Percentiles rank a stretch among this genome's conserved stretches.
phyloP scores from a whole-genome alignment of 1,140 invertebrate genomes.

The Dreissena rostriformis region DNA sequence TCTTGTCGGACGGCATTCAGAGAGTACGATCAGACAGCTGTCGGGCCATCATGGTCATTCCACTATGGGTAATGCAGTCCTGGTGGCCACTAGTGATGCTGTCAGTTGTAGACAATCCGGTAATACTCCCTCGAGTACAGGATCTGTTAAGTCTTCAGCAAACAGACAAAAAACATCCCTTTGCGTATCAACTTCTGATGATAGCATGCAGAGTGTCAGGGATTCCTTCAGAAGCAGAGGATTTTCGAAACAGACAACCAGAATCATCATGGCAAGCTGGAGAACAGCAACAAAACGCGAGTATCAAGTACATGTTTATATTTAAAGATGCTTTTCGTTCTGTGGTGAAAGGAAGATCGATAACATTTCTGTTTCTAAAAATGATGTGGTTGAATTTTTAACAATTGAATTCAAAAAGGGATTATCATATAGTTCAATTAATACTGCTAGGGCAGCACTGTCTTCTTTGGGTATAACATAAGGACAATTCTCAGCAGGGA shows the following conservation, averaged over 20 bases:
- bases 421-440: slow-evolving; percentile 33
- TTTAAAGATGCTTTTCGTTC: slow-evolving; percentile 27
- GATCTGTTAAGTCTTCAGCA: neutral
- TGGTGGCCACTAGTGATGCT: slow-evolving; percentile 41
- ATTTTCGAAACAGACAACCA: slow-evolving; percentile 13
- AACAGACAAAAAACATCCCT: neutral
- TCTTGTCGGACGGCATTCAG: slow-evolving; percentile 31
- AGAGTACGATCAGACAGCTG: slow-evolving; percentile 35
- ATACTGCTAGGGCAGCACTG: slow-evolving; percentile 34
- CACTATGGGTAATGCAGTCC: slow-evolving; percentile 49
- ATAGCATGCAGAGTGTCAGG: slow-evolving; percentile 48
- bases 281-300: slow-evolving; percentile 32
- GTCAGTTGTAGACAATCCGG: slow-evolving; percentile 1
- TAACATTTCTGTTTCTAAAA: slow-evolving; percentile 32
- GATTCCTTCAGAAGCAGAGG: neutral
- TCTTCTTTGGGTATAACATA: slow-evolving; percentile 10
- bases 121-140: slow-evolving; percentile 16
- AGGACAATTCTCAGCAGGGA: slow-evolving; percentile 13
- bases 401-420: slow-evolving; percentile 20
- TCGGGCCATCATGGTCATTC: slow-evolving; percentile 20
- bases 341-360: slow-evolving; percentile 35
- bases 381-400: slow-evolving; percentile 41
- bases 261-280: slow-evolving; percentile 33
- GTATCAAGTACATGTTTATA: slow-evolving; percentile 16
- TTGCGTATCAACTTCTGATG: slow-evolving; percentile 11